Evolutionary conservation across 2,113 vertebrate species (phyloP).

Genomic region (Lycaon pictus): DNA sequence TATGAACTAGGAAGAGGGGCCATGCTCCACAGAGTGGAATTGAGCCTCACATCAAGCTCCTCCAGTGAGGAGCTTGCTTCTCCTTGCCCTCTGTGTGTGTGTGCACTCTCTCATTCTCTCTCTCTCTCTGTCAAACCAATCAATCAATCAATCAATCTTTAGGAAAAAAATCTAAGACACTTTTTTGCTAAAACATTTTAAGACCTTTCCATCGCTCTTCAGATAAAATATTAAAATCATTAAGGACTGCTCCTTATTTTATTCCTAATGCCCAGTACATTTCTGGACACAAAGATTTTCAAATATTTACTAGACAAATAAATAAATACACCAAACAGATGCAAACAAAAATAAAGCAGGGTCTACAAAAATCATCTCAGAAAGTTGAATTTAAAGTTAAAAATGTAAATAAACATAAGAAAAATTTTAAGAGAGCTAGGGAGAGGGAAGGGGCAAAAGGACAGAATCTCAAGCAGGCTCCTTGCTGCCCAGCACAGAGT

Average conservation of each 20-base stretch:
- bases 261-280: not conserved
- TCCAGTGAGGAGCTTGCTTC: too few relatives aligned
- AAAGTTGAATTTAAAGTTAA: conserved; percentile 19
- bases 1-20: not conserved
- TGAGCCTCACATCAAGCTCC: too few relatives aligned
- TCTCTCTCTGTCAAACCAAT: too few relatives aligned
- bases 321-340: not conserved
- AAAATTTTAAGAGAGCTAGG: not conserved
- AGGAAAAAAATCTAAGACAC: not conserved
- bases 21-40: too few relatives aligned
- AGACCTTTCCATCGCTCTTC: not conserved
- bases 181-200: not conserved
- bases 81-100: too few relatives aligned
- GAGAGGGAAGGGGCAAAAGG: not conserved
- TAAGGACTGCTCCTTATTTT: not conserved
- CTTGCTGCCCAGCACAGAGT: not conserved
- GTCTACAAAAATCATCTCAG: not conserved
- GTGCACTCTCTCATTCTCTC: too few relatives aligned
- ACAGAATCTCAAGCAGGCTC: not conserved
- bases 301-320: conserved; percentile 6
- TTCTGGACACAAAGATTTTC: not conserved
- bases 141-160: too few relatives aligned
- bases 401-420: conserved; percentile 4
- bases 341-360: conserved; percentile 36
- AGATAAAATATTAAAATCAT: conserved; percentile 27